A percentile compares a stretch with the other conserved stretches of the same genome.
Evolutionary conservation across 2,888 invertebrate species (phyloP).

Genomic region (Athalia circularis): DNA sequence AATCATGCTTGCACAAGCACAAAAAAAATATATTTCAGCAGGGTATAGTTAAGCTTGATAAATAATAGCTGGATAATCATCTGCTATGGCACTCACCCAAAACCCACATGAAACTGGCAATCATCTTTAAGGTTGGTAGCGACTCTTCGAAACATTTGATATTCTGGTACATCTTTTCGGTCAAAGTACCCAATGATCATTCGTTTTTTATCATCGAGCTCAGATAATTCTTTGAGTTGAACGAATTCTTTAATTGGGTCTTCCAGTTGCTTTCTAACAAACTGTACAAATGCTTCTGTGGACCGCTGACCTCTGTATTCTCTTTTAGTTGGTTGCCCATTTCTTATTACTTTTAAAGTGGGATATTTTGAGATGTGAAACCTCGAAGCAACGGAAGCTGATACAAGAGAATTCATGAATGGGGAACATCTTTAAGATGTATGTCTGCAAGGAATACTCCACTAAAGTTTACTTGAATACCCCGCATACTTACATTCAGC

Average conservation of each 20-base stretch:
- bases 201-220: conserved; percentile 86
- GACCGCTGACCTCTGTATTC: conserved; percentile 94
- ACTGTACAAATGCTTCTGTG: conserved; percentile 91
- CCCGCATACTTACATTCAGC: conserved; percentile 80
- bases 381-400: conserved; percentile 86
- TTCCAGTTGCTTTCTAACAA: conserved; percentile 91
- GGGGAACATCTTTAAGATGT: neutral
- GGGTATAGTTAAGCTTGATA: neutral
- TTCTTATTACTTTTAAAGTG: conserved; percentile 94
- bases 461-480: conserved; percentile 55
- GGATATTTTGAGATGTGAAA: conserved; percentile 99
- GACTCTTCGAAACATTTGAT: conserved; percentile 86
- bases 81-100: conserved; percentile 79
- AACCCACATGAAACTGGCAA: conserved; percentile 94
- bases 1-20: conserved; percentile 23
- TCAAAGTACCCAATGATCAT: conserved; percentile 95
- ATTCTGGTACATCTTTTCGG: conserved; percentile 86
- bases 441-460: neutral
- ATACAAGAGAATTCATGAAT: neutral
- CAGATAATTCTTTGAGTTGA: conserved; percentile 82
- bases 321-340: conserved; percentile 91
- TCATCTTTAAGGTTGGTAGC: conserved; percentile 95
- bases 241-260: conserved; percentile 89
- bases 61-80: neutral
- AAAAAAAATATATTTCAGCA: neutral